phyloP scores from a whole-genome alignment of 35 echinoderm and acorn worm species.

The Ophiothrix spiculata region DNA sequence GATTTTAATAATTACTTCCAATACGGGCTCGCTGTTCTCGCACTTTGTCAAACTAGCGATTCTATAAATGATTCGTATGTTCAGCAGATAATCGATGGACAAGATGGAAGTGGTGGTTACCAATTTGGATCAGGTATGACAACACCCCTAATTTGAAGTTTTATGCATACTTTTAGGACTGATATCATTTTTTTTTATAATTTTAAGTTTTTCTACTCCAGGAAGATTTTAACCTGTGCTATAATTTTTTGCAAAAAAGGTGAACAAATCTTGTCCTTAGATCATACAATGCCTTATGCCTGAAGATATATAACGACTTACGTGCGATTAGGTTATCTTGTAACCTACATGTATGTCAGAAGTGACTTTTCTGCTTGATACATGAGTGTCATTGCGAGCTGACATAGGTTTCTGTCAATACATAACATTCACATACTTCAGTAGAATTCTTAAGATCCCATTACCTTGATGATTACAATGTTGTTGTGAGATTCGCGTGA shows the following conservation, averaged over 20 bases:
- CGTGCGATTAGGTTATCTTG: not conserved
- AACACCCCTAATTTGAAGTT: not conserved
- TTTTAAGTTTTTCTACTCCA: too few relatives aligned
- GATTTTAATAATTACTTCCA: constrained; percentile 61
- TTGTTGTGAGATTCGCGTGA: too few relatives aligned
- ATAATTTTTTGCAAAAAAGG: too few relatives aligned
- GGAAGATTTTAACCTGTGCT: too few relatives aligned
- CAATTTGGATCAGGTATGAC: constrained; percentile 33
- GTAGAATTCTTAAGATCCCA: too few relatives aligned
- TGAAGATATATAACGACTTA: not conserved
- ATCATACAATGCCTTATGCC: not conserved
- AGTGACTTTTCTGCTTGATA: too few relatives aligned
- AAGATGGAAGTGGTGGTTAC: constrained; percentile 53
- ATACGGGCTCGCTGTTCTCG: constrained; percentile 53
- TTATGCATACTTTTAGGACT: not conserved
- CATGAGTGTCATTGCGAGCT: too few relatives aligned
- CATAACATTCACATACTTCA: too few relatives aligned
- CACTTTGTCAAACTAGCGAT: constrained; percentile 44
- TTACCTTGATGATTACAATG: too few relatives aligned
- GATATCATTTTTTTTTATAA: not conserved
- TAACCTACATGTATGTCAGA: not conserved
- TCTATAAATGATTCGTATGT: not conserved
- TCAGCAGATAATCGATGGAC: constrained; percentile 18
- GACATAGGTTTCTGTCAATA: too few relatives aligned
- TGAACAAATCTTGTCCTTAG: not conserved